Conservation (phyloP, 2,888 invertebrate species). For the Pomacea canaliculata region DNA sequence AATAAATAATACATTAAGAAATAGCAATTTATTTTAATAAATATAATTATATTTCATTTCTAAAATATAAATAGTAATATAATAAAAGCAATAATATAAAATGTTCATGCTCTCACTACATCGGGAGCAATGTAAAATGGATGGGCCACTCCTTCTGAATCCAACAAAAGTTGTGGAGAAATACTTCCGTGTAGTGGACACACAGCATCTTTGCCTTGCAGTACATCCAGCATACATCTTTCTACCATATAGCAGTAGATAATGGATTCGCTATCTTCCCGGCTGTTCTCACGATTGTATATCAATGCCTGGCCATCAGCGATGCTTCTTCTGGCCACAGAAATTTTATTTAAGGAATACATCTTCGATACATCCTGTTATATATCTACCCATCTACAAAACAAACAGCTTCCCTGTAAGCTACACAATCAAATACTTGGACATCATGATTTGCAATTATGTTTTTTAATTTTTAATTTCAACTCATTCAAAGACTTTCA, state of each 20-base stretch:
- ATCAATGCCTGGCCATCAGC: slow-evolving; percentile 37
- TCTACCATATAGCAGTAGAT: slow-evolving; percentile 78
- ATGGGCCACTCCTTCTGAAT: slow-evolving; percentile 46
- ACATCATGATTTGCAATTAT: too few relatives aligned
- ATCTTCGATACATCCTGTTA: too few relatives aligned
- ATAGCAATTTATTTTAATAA: too few relatives aligned
- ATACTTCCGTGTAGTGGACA: slow-evolving; percentile 87
- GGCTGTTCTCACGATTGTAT: slow-evolving; percentile 29
- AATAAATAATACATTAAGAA: too few relatives aligned
- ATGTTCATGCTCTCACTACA: slow-evolving; percentile 74
- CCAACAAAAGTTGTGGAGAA: slow-evolving; percentile 67
- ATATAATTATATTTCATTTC: too few relatives aligned
- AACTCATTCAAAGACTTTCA: too few relatives aligned
- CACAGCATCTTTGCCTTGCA: slow-evolving; percentile 79
- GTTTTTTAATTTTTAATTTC: too few relatives aligned
- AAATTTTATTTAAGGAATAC: not conserved
- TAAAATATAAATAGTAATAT: too few relatives aligned
- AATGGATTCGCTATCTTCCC: slow-evolving; percentile 30
- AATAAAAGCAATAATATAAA: not conserved
- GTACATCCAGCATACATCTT: slow-evolving; percentile 92
- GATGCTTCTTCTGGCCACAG: slow-evolving; percentile 14
- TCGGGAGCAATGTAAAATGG: slow-evolving; percentile 91
- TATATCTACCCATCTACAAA: not conserved
- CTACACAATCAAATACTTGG: not conserved
- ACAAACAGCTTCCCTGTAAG: not conserved